These are phyloP conservation scores for Drosophila dunni DNA, from an alignment of 1,140 invertebrate species.

Conservation along the genomic window DNA sequence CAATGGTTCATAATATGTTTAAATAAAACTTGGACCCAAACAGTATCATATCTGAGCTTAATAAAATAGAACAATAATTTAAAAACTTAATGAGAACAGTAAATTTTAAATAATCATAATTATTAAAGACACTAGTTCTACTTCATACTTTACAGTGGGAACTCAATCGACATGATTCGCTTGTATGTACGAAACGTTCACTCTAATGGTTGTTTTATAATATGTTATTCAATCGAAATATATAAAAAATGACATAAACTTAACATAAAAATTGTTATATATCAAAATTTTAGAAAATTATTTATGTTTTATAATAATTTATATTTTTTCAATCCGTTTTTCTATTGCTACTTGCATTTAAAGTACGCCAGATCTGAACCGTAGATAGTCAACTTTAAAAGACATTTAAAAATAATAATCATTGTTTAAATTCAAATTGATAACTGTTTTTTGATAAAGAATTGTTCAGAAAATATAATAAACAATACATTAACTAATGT, in stretches of 20 bases:
- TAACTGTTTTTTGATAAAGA: not conserved
- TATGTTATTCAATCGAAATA: not conserved
- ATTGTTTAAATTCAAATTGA: not conserved
- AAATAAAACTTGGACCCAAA: too few species aligned
- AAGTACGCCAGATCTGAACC: not conserved
- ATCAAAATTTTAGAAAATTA: not conserved
- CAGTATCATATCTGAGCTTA: too few species aligned
- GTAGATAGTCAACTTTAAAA: not conserved
- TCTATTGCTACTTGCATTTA: not conserved
- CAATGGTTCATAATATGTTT: too few species aligned
- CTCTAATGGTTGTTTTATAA: not conserved
- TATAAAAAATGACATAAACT: not conserved
- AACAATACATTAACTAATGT: not conserved
- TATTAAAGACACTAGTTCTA: too few species aligned
- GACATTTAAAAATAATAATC: not conserved
- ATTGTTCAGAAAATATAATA: not conserved
- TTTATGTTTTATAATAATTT: not conserved
- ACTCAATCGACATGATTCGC: not conserved
- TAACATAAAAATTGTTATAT: not conserved
- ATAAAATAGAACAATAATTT: too few species aligned
- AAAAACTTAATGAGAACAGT: too few species aligned
- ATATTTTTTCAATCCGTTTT: not conserved
- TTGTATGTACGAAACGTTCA: too few species aligned
- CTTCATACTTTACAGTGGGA: too few species aligned
- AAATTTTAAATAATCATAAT: too few species aligned